Evolutionary conservation across 2,113 vertebrate genomes (phyloP), one percentile per base, ranked within the genome.

Genomic region (Felis chaus): DNA sequence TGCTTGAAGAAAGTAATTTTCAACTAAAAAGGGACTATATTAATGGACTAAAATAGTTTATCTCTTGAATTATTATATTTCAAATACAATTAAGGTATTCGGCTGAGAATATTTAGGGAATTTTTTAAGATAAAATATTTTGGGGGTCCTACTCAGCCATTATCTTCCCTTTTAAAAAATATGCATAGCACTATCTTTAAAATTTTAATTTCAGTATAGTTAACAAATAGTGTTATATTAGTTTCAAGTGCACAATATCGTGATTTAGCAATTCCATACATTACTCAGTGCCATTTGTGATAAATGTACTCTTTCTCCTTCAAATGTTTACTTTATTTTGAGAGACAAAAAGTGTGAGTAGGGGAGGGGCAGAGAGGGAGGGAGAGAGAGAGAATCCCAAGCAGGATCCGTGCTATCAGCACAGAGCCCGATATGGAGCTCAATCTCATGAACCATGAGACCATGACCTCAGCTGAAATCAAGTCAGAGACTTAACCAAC

Each of bases 1-100:
- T 86, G 18, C 27, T 96, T 68, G 36, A n/a, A 57, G 36, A 84
- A 94, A 66, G n/a, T 84, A 45, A 85, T 45, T 95, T 87, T 95
- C 65, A 80, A 39, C 29, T 76, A 68, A 45, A 84, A 71, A 80
- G 79, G 29, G 14, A 91, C 33, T 74, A 65, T 16, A 48, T 83
- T 89, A 84, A 39, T 81, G 55, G 8, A 19, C 7, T 94, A 80
- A 82, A 84, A 74, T 57, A 41, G 25, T 91, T 93, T 81, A 31
- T 71, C 14, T 91, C 61, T 80, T 57, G 19, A 92, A 41, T 71
- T 94, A 61, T 73, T 73, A 39, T 66, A 68, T 91, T 88, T 87
- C 84, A 1, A 76, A 25, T 55, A 23, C 3, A 74, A 41, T 78
- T 76, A 65, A 87, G 15, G 66, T 61, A 86, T 57, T 78, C 4